These are phyloP conservation scores for Rhynchotus rufescens DNA, from an alignment of 2,797 vertebrate species.

Conservation along the genomic window DNA sequence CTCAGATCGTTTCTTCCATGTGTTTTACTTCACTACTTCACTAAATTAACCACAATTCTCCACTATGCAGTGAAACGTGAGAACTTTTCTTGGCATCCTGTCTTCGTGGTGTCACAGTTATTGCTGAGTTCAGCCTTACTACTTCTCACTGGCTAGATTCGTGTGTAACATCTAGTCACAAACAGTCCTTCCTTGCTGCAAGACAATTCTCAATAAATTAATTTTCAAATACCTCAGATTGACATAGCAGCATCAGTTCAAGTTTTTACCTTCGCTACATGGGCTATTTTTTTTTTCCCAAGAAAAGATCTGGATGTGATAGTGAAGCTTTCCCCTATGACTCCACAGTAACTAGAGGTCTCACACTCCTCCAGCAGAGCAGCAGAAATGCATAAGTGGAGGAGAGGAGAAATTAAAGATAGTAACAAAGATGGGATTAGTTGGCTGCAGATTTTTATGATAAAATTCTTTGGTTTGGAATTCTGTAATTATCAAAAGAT, in stretches of 20 bases:
- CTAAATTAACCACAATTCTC: conserved; percentile 39
- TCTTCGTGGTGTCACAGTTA: background rate
- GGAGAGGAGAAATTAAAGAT: background rate
- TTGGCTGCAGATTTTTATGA: background rate
- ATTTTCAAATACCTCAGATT: background rate
- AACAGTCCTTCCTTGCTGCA: background rate
- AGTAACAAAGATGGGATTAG: background rate
- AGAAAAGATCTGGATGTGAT: background rate
- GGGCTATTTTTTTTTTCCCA: background rate
- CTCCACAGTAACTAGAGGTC: background rate
- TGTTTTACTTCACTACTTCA: conserved; percentile 37
- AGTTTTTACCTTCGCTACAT: background rate
- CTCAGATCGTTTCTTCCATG: conserved; percentile 26
- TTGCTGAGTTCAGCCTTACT: background rate
- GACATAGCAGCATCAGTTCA: background rate
- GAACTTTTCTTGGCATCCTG: conserved; percentile 31
- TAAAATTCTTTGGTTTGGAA: background rate
- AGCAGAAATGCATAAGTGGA: background rate
- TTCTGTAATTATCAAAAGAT: background rate
- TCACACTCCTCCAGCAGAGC: background rate
- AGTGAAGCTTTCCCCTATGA: background rate
- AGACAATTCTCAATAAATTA: background rate
- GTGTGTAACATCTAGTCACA: accelerated
- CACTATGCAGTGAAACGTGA: conserved; percentile 16
- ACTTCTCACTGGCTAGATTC: background rate